Base-by-base conservation (phyloP, 2,113 vertebrate species). In the Rhadina sibilatrix region DNA sequence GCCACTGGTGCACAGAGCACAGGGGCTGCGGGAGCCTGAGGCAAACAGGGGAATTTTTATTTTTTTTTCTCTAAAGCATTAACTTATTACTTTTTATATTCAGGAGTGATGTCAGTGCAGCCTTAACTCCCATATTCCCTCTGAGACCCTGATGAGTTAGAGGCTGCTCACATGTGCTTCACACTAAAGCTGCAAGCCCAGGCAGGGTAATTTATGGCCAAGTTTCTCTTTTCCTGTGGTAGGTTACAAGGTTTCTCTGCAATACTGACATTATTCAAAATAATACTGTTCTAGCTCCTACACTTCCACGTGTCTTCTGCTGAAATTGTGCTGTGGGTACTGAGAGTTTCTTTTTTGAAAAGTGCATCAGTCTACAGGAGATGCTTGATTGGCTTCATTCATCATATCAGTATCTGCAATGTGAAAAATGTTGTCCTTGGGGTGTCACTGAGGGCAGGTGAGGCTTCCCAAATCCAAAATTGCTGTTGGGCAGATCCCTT, bases 201-300 rank as follows among this genome's bases (percentile, higher is more conserved):
- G 87, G 30, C 83, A 87, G 76, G 93, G 46, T 40, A 74, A 88
- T 87, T 96, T 68, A 92, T 46, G 60, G 95, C 79, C 85, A 94
- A 94, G 90, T 94, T 95, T 96, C 97, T 96, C 13, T 96, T 97
- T 77, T 84, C 70, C 61, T 95, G 13, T 10, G 38, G 57, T 46
- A 64, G 79, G 23, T 80, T 65, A 31, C 56, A 49, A 52, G 54
- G 47, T 54, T 90, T 95, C 80, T 92, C 61, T 71, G 54, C 80
- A 61, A 12, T 16, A 63, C 38, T 37, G 52, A 49, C 87, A 52
- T 89, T 63, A 83, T 85, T 71, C 61, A 44, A 65, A 83, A 75
- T 37, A 93, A 64, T 44, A 25, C 42, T 15, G 12, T 47, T 71
- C 56, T 74, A 87, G 88, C 72, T 87, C 57, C 71, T 60, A 24